These are phyloP conservation scores for Typhlomys cinereus DNA, from an alignment of 2,113 vertebrate genomes.

Conservation along the genomic window DNA sequence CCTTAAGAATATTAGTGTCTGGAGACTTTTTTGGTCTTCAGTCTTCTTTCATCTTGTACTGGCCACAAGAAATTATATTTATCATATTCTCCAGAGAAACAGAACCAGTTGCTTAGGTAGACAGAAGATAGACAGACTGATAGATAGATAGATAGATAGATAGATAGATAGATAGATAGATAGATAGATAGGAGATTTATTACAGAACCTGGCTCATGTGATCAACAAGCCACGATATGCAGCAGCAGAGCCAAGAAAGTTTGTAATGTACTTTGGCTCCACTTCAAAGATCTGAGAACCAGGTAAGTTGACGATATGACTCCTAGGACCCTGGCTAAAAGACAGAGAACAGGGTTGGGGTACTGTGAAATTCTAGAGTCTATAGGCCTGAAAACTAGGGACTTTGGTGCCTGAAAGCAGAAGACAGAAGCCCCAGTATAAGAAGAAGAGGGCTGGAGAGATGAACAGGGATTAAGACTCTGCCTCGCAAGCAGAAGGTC, in stretches of 20 bases:
- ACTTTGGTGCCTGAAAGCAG: background rate
- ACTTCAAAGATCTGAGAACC: background rate
- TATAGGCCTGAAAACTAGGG: background rate
- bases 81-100: background rate
- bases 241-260: background rate
- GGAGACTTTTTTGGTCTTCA: background rate
- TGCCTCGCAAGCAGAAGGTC: no score
- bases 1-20: background rate
- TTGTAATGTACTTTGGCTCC: background rate
- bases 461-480: background rate
- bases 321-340: background rate
- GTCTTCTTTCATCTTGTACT: background rate
- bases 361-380: no score
- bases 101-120: background rate
- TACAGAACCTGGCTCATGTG: background rate
- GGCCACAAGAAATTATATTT: background rate
- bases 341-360: background rate
- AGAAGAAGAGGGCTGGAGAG: background rate
- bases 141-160: background rate
- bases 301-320: background rate
- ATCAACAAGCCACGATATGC: background rate
- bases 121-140: no score
- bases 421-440: background rate
- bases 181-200: background rate
- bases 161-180: background rate